Base-by-base conservation (phyloP, 2,888 invertebrate species). In the Drepana falcataria region DNA sequence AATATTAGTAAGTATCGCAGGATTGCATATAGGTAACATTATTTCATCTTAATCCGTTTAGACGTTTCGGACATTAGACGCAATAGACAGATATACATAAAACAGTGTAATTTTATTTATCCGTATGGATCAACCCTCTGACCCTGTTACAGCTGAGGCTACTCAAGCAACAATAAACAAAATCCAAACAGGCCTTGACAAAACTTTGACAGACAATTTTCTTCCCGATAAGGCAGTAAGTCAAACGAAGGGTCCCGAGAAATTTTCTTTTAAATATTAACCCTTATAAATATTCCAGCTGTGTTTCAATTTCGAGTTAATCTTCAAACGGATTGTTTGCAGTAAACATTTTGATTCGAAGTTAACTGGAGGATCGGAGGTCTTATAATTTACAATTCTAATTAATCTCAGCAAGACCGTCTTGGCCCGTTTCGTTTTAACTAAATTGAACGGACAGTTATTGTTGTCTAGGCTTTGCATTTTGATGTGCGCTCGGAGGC, bases 261-360 rank as follows among this genome's bases (percentile, higher is more conserved):
- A 63, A 65, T 61, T 63, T 55, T 55, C 57, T 60, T 68, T 70
- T 66, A 75, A 81, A 81, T 78, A 79, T 78, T 76, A 80, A 75
- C 79, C 77, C 77, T 82, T 79, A 81, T 84, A 84, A 86, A 84
- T 86, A 87, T 87, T 87, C 86, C 71, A 59, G 59, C 67, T 67
- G 70, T 72, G 84, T 80, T 80, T 76, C 82, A 73, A 81, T 83
- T 81, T 73, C 72, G 70, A 79, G 82, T 82, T 87, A 88, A 89
- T 88, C 88, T 87, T 79, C 79, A 79, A 81, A 83, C 83, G 87
- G 87, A 87, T 89, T 89, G 88, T 89, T 87, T 87, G 77, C 83
- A 73, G 83, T 85, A 88, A 87, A 88, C 81, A 86, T 86, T 85
- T 81, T 83, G 87, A 85, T 85, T 85, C 78, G 75, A 83, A 87